Evolutionary conservation across 2,888 invertebrate species (phyloP).

Genomic region (Lithophane leautieri): DNA sequence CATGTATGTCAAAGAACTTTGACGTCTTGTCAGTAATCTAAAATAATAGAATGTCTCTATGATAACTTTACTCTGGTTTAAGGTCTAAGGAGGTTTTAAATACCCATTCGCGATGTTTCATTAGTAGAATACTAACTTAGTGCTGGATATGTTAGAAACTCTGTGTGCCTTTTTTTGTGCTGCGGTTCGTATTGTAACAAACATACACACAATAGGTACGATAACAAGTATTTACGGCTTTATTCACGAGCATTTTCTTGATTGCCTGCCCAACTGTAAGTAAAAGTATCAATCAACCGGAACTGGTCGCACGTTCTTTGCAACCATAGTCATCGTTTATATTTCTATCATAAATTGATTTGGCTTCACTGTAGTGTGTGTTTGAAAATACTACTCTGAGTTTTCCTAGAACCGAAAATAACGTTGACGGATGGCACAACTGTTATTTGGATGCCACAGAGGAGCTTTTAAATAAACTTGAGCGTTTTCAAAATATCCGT

Average conservation of each 20-base stretch:
- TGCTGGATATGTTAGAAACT: not conserved
- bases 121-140: not conserved
- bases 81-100: not conserved
- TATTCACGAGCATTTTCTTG: not conserved
- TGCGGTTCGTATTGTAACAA: not conserved
- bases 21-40: conserved; percentile 9
- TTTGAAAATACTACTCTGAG: no score
- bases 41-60: conserved; percentile 12
- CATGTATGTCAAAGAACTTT: conserved; percentile 26
- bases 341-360: no score
- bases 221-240: not conserved
- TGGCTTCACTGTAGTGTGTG: no score
- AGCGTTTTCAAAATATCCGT: no score
- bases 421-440: no score
- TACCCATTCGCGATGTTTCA: not conserved
- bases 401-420: no score
- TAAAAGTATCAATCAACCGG: not conserved
- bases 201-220: not conserved
- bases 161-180: not conserved
- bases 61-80: conserved; percentile 3
- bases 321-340: no score
- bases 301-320: no score
- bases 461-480: no score
- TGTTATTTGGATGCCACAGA: no score
- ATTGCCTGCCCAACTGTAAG: not conserved